Conservation (phyloP, 2,888 invertebrate species). For the Augiades crinisus region DNA sequence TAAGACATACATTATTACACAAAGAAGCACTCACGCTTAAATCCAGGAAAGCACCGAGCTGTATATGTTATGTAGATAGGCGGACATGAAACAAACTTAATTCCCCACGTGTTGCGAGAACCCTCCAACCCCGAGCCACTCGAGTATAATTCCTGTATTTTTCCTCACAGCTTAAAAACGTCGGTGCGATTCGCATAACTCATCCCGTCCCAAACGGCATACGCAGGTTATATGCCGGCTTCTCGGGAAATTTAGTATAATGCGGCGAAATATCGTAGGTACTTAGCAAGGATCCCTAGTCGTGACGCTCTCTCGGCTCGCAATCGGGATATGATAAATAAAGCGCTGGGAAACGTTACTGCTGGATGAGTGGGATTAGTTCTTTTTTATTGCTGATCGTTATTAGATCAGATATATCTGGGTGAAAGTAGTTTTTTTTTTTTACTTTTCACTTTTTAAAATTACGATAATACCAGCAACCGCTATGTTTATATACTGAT, state of each 20-base stretch:
- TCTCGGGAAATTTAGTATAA: constrained; percentile 20
- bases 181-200: constrained; percentile 28
- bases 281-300: constrained; percentile 15
- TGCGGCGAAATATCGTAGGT: constrained; percentile 12
- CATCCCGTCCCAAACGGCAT: constrained; percentile 25
- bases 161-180: constrained; percentile 28
- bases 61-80: background rate
- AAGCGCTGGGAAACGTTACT: constrained; percentile 7
- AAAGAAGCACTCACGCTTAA: background rate
- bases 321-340: constrained; percentile 13
- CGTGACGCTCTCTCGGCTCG: too few species aligned
- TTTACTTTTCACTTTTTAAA: too few species aligned
- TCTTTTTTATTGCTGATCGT: background rate
- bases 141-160: constrained; percentile 8
- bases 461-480: too few species aligned
- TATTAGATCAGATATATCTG: too few species aligned
- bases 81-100: background rate
- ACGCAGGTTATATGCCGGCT: constrained; percentile 5
- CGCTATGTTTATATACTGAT: too few species aligned
- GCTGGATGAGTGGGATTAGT: constrained; percentile 3
- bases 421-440: too few species aligned
- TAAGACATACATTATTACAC: constrained; percentile 3
- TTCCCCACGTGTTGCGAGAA: background rate
- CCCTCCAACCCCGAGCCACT: background rate
- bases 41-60: background rate